These are phyloP conservation scores for Phalanger gymnotis DNA, from an alignment of 2,797 vertebrate genomes.

Conservation along the genomic window DNA sequence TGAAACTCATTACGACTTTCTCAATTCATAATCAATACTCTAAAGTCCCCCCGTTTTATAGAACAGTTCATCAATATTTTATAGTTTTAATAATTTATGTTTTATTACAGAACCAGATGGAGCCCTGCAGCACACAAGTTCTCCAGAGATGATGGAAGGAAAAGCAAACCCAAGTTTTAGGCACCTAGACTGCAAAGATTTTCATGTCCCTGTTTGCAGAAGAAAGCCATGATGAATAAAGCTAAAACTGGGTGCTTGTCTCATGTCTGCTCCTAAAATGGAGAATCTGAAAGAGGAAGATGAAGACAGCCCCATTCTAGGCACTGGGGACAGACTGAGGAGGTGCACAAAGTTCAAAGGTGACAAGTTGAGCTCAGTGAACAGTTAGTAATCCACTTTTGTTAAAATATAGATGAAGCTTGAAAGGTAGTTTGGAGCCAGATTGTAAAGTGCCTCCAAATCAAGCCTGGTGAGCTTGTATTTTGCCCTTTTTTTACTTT, in stretches of 20 bases:
- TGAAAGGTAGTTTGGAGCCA: neutral
- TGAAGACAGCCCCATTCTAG: neutral
- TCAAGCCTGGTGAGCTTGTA: neutral
- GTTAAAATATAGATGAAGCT: neutral
- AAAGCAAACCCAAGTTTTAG: slow-evolving; percentile 62
- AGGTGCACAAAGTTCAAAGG: neutral
- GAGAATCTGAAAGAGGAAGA: neutral
- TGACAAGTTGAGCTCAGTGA: neutral
- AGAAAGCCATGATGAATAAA: neutral
- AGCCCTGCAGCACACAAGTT: slow-evolving; percentile 73
- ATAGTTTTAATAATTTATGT: slow-evolving; percentile 86
- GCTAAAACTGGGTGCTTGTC: neutral
- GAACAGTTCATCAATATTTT: slow-evolving; percentile 86
- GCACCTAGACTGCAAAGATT: slow-evolving; percentile 11
- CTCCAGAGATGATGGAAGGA: slow-evolving; percentile 77
- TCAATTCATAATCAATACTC: slow-evolving; percentile 85
- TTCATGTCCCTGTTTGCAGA: neutral
- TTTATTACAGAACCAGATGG: slow-evolving; percentile 83
- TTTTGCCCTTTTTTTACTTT: neutral
- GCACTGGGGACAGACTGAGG: neutral
- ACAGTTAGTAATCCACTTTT: neutral
- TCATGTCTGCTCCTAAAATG: neutral
- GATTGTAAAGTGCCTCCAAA: neutral
- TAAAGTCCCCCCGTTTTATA: slow-evolving; percentile 82
- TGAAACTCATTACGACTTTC: slow-evolving; percentile 82